Conservation (phyloP, 2,888 invertebrate genomes). For the Drosophila quinaria region DNA sequence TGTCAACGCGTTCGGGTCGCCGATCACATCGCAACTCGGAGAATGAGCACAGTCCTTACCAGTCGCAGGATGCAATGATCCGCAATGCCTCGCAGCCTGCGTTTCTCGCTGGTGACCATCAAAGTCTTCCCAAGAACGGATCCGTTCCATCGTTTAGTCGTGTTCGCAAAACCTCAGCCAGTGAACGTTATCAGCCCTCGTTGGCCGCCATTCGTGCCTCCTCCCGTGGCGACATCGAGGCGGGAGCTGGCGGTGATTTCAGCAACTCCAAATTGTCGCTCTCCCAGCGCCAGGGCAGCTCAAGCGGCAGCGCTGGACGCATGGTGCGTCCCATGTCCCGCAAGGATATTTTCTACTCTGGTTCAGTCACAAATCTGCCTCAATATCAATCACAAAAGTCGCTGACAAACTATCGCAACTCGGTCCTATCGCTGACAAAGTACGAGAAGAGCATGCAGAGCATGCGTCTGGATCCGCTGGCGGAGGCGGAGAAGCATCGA, state of each 20-base stretch:
- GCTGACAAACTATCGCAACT: constrained; percentile 95
- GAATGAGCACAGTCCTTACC: constrained; percentile 83
- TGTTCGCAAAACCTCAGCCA: constrained; percentile 93
- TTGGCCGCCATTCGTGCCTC: constrained; percentile 92
- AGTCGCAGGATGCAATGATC: constrained; percentile 87
- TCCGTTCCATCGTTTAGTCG: constrained; percentile 96
- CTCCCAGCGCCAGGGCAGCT: constrained; percentile 84
- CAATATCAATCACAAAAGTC: constrained; percentile 97
- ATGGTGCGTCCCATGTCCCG: constrained; percentile 96
- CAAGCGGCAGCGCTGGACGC: constrained; percentile 83
- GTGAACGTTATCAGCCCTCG: constrained; percentile 94
- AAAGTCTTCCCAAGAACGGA: constrained; percentile 91
- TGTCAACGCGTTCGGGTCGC: constrained; percentile 68
- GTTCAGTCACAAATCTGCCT: constrained; percentile 96
- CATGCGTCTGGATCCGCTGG: constrained; percentile 87
- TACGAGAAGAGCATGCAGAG: constrained; percentile 88
- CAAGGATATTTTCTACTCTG: constrained; percentile 99
- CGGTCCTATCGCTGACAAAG: constrained; percentile 94
- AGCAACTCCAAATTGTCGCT: constrained; percentile 90
- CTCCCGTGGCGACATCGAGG: constrained; percentile 91
- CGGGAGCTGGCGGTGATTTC: constrained; percentile 91
- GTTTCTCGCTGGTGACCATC: constrained; percentile 87
- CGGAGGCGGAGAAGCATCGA: constrained; percentile 84
- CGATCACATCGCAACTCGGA: constrained; percentile 84
- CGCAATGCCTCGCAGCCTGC: constrained; percentile 95